Evolutionary conservation across 2,888 invertebrate species (phyloP), one percentile per base, ranked within the genome.

Genomic region (Heterodera filipjevi): DNA sequence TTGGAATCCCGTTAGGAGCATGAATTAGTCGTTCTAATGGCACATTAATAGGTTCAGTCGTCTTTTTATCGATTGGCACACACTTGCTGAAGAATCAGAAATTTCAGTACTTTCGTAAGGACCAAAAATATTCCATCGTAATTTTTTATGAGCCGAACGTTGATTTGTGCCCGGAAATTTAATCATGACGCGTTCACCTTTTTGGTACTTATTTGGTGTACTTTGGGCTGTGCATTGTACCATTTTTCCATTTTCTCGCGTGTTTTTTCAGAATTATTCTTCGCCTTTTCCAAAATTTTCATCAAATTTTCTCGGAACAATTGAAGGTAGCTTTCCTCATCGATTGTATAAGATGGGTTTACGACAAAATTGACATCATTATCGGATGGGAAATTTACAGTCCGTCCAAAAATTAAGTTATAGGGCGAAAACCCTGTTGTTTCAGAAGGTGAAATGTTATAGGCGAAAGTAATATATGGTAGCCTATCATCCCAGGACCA

Each of bases 311-410:
- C 71, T 33, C 71, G 44, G 49, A 71, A 71, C 10, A 30, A 3
- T 30, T 71, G 71, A 3, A 71, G 16, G 14, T 71, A 71, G 1
- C 46, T 33, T 33, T 33, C 71, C 27, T 30, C 30, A 30, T 71
- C 71, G 14, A 71, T 30, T 33, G 71, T 71, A 33, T 71, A 71
- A 2, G 30, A 10, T 8, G 71, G 71, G 12, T 71, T 49, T 33
- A 71, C 71, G 3, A 3, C 30, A 6, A 33, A 30, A 19, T 80
- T 19, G 32, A 33, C 80, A 49, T 49, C 22, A 74, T 78, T 44
- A 16, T 44, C 79, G 19, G 22, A 22, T 16, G 49, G 49, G 22
- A 49, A 49, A 16, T 22, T 16, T 49, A 22, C 49, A 3, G 16
- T 8, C 8, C 49, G 49, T 19, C 49, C 49, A 5, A 49, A 49